Evolutionary conservation across 2,888 invertebrate species (phyloP).

Genomic region (Aromia moschata): DNA sequence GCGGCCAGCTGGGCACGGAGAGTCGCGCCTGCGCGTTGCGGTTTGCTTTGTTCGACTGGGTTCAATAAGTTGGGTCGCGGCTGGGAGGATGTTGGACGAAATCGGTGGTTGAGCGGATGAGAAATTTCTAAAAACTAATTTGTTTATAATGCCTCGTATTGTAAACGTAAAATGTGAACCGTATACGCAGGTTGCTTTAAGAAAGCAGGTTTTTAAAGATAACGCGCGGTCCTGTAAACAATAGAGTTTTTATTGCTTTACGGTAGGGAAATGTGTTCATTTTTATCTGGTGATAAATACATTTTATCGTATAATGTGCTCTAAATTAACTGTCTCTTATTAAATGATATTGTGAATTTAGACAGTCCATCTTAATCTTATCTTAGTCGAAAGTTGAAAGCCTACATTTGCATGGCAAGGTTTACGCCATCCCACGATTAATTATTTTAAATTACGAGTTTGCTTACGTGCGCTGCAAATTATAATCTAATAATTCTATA

Average conservation of each 20-base stretch:
- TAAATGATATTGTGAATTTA: no score
- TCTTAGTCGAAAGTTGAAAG: no score
- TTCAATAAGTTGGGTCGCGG: constrained; percentile 22
- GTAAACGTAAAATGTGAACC: neutral
- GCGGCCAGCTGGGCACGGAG: constrained; percentile 37
- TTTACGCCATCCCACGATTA: no score
- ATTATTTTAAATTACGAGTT: no score
- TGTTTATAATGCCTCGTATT: neutral
- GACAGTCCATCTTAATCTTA: no score
- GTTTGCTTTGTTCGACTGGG: constrained; percentile 38
- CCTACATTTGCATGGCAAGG: no score
- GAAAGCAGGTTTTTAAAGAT: neutral
- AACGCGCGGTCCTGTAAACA: neutral
- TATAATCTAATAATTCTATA: no score
- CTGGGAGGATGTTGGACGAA: neutral
- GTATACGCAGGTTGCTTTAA: neutral
- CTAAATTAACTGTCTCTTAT: no score
- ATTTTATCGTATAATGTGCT: neutral
- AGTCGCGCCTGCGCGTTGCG: constrained; percentile 30
- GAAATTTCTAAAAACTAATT: constrained; percentile 6
- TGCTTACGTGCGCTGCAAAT: no score
- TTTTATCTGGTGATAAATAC: neutral
- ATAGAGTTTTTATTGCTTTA: constrained; percentile 1
- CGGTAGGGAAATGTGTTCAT: constrained; percentile 4
- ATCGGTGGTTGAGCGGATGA: constrained; percentile 2